Evolutionary conservation across 2,113 vertebrate species (phyloP).

Genomic region (Petromus typicus): DNA sequence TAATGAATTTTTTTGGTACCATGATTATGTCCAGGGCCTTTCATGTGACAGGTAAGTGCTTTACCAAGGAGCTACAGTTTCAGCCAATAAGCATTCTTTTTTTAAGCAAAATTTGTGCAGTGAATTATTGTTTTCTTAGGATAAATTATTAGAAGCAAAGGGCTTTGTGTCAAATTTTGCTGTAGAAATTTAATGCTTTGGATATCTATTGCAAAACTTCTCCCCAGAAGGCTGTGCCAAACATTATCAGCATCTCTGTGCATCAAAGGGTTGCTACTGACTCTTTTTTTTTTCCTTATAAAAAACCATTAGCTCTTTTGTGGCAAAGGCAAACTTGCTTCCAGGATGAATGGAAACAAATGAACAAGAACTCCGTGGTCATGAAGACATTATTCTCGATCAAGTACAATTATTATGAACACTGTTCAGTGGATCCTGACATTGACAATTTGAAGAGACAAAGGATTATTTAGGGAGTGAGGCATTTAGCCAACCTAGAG

Average conservation of each 20-base stretch:
- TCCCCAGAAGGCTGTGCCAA: background rate
- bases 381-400: conserved; percentile 2
- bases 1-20: background rate
- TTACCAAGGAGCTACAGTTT: background rate
- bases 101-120: conserved; percentile 14
- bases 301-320: background rate
- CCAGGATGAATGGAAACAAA: background rate
- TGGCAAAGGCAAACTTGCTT: background rate
- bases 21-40: background rate
- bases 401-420: conserved; percentile 15
- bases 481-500: background rate
- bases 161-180: background rate
- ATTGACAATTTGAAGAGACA: background rate
- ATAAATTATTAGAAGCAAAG: conserved; percentile 32
- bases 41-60: background rate
- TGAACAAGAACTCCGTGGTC: background rate
- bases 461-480: background rate
- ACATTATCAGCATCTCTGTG: background rate
- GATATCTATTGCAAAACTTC: background rate
- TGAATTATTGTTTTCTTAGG: background rate
- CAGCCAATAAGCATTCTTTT: background rate
- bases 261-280: background rate
- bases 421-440: background rate
- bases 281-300: background rate
- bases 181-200: background rate